These are phyloP conservation scores for Magallana gigas DNA, from an alignment of 1,140 invertebrate species.

Conservation along the genomic window DNA sequence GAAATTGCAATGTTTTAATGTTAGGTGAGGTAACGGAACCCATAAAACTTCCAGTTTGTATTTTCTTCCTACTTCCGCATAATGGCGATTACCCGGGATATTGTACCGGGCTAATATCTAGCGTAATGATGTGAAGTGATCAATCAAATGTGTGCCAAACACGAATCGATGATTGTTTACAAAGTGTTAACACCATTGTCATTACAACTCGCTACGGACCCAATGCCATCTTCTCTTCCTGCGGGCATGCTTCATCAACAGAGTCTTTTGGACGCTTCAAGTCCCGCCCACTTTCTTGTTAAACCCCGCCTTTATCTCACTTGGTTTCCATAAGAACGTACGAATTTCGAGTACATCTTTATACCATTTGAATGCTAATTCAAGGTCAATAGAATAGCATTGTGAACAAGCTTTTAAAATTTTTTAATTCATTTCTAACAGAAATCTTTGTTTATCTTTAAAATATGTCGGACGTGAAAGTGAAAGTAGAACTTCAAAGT, in stretches of 20 bases:
- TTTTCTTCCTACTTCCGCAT: constrained; percentile 29
- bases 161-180: constrained; percentile 47
- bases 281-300: constrained; percentile 7
- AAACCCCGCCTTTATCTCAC: constrained; percentile 2
- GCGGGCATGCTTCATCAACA: neutral
- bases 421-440: neutral
- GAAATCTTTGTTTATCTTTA: neutral
- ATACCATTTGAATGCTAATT: constrained; percentile 31
- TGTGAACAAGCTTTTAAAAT: constrained; percentile 21
- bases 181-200: constrained; percentile 44
- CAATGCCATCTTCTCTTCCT: constrained; percentile 26
- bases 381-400: constrained; percentile 15
- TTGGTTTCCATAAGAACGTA: constrained; percentile 22
- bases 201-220: constrained; percentile 38
- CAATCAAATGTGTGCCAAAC: constrained; percentile 32
- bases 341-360: constrained; percentile 7
- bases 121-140: constrained; percentile 33
- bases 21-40: constrained; percentile 1
- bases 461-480: constrained; percentile 25
- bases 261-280: neutral
- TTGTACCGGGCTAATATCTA: neutral
- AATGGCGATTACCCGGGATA: constrained; percentile 13
- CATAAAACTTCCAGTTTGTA: neutral
- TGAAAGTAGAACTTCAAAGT: constrained; percentile 40
- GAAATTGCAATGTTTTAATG: neutral